Percentiles rank a stretch among this genome's conserved stretches.
Conservation (phyloP, 2,888 invertebrate genomes). For the Drosophila mimica region DNA sequence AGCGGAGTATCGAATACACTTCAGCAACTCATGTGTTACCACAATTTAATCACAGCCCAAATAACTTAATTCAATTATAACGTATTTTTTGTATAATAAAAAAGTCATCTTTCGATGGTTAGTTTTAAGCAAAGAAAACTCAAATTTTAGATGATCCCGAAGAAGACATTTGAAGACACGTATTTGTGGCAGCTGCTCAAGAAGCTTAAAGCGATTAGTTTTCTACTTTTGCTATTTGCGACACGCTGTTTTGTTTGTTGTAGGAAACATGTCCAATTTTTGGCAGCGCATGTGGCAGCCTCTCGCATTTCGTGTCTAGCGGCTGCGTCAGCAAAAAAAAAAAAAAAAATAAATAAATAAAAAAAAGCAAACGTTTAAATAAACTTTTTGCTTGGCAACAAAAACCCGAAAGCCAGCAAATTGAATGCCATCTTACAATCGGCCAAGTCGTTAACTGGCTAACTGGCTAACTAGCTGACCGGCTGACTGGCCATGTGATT, state of each 20-base stretch:
- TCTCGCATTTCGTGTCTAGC: slow-evolving; percentile 34
- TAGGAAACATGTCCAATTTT: neutral
- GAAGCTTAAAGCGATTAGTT: neutral
- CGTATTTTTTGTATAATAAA: too few species aligned
- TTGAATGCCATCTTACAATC: slow-evolving; percentile 24
- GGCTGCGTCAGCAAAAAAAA: slow-evolving; percentile 48
- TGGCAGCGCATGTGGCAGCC: slow-evolving; percentile 5
- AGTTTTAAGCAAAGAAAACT: neutral
- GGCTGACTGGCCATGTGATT: slow-evolving; percentile 10
- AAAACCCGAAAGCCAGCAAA: slow-evolving; percentile 10
- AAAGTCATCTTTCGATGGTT: neutral
- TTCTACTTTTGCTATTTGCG: neutral
- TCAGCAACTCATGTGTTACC: slow-evolving; percentile 3
- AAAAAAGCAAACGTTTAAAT: slow-evolving; percentile 23
- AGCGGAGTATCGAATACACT: slow-evolving; percentile 43
- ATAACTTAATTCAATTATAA: too few species aligned
- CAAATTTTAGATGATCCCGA: neutral
- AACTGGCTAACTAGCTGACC: neutral
- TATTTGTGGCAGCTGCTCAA: neutral
- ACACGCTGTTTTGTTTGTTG: neutral
- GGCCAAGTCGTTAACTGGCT: slow-evolving; percentile 47
- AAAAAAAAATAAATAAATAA: neutral
- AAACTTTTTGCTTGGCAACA: slow-evolving; percentile 66
- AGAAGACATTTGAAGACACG: too few species aligned
- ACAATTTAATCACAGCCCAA: neutral